A percentile compares a stretch with the other conserved stretches of the same genome.
Evolutionary conservation across 2,888 invertebrate species (phyloP).

Genomic region (Biston stratarius): DNA sequence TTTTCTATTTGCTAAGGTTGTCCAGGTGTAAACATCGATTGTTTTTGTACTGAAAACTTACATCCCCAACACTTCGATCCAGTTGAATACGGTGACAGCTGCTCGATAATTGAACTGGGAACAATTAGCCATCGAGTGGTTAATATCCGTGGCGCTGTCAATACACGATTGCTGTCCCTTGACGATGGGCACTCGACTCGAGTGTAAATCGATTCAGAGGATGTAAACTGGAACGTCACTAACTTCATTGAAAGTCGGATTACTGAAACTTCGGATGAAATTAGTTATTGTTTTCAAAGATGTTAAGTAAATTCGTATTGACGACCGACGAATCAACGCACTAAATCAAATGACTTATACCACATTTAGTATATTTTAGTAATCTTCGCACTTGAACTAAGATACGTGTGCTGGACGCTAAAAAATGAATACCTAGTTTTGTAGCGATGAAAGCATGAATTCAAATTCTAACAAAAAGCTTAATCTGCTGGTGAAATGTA

Average conservation of each 20-base stretch:
- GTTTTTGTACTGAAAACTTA: conserved; percentile 4
- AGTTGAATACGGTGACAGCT: conserved; percentile 75
- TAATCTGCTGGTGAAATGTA: no score
- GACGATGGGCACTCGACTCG: conserved; percentile 70
- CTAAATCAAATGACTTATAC: no score
- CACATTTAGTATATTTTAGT: no score
- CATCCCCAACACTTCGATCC: conserved; percentile 22
- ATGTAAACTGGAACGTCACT: conserved; percentile 48
- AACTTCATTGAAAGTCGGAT: conserved; percentile 8
- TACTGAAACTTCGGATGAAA: neutral
- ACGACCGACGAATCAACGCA: no score
- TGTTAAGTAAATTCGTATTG: no score
- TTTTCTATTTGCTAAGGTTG: neutral
- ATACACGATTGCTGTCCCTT: conserved; percentile 70
- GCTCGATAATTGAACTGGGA: conserved; percentile 83
- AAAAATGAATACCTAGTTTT: no score
- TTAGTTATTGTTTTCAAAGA: neutral
- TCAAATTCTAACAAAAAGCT: no score
- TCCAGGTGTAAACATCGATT: neutral
- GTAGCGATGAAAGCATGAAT: no score
- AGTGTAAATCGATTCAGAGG: conserved; percentile 75
- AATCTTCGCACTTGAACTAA: no score
- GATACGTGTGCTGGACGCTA: no score
- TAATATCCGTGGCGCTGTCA: conserved; percentile 81
- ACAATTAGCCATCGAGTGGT: conserved; percentile 84